Conservation (phyloP, 1,140 invertebrate species). For the Hypsibius dujardini region DNA sequence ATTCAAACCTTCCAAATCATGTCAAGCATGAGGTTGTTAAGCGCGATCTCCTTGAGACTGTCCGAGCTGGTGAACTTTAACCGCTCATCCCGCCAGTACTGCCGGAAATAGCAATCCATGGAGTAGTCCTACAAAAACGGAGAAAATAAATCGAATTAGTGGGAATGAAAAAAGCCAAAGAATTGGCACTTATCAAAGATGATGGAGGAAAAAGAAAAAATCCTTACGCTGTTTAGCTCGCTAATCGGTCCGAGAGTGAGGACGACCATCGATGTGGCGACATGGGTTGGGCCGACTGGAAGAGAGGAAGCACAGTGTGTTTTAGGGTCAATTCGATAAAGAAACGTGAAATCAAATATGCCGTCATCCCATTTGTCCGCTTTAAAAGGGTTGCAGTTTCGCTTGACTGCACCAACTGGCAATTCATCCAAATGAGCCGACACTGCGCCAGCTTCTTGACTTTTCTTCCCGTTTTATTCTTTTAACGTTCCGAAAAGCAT, state of each 20-base stretch:
- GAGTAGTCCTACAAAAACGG: not conserved
- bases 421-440: too few species aligned
- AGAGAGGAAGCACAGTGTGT: not conserved
- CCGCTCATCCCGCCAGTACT: conserved; percentile 7
- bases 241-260: not conserved
- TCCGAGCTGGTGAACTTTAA: not conserved
- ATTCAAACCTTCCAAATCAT: conserved; percentile 11
- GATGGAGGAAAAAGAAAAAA: not conserved
- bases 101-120: conserved; percentile 5
- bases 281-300: conserved; percentile 5
- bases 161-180: too few species aligned
- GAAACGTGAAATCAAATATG: too few species aligned
- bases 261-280: not conserved
- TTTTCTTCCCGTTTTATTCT: too few species aligned
- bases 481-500: too few species aligned
- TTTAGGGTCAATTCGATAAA: too few species aligned
- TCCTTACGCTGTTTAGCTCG: conserved; percentile 13
- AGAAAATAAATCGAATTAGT: not conserved
- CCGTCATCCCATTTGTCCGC: too few species aligned
- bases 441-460: too few species aligned
- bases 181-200: not conserved
- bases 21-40: conserved; percentile 15
- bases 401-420: too few species aligned
- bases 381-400: too few species aligned
- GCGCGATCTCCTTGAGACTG: not conserved